Percentiles rank a stretch among this genome's conserved stretches.
Evolutionary conservation across 2,113 vertebrate species (phyloP).

Genomic region (Saguinus imperator): DNA sequence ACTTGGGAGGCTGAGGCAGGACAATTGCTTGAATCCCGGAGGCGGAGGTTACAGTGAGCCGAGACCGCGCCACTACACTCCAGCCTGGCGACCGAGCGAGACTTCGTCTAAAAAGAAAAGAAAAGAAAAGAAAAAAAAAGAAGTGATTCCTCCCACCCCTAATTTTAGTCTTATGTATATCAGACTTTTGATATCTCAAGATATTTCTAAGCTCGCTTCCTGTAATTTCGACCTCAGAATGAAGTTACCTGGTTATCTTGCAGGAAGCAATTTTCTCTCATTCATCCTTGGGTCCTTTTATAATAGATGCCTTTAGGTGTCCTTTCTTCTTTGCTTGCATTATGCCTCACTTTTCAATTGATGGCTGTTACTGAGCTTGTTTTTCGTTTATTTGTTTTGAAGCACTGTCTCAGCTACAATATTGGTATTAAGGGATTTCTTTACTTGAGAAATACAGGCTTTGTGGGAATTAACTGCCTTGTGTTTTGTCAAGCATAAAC

Average conservation of each 20-base stretch:
- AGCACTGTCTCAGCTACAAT: neutral
- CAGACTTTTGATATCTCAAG: constrained; percentile 8
- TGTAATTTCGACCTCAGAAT: neutral
- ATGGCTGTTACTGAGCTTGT: neutral
- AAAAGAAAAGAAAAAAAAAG: neutral
- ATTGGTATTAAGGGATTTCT: neutral
- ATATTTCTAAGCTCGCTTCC: neutral
- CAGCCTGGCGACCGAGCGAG: no score
- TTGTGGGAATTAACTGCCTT: neutral
- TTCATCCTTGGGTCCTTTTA: neutral
- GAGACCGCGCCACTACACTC: no score
- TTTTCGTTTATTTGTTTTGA: neutral
- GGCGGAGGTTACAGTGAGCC: no score
- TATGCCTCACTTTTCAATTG: neutral
- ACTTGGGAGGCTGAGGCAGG: no score
- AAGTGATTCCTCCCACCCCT: neutral
- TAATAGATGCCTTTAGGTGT: neutral
- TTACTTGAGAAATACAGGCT: neutral
- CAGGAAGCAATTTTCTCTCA: neutral
- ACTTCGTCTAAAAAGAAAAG: no score
- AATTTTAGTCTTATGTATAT: neutral
- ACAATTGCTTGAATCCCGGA: no score
- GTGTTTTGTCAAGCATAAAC: neutral
- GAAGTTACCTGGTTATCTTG: neutral
- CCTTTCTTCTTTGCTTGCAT: neutral